Conservation (phyloP, 2,113 vertebrate genomes). For the Andinoacara biseriatus region DNA sequence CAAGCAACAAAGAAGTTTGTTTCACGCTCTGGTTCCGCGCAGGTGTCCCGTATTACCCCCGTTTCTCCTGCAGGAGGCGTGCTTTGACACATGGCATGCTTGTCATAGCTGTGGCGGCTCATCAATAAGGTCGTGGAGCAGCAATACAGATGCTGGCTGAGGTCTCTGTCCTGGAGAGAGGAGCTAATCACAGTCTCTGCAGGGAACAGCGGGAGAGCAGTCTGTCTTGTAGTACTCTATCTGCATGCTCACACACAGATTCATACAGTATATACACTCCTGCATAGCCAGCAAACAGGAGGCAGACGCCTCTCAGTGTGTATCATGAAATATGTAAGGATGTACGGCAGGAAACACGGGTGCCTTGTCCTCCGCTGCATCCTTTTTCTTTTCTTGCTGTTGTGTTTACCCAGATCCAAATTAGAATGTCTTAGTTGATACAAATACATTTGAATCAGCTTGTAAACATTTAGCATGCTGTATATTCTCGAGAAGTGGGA, state of each 20-base stretch:
- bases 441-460: background rate
- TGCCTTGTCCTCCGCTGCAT: constrained; percentile 21
- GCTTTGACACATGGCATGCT: constrained; percentile 21
- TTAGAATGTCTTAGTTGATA: background rate
- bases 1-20: background rate
- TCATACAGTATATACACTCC: background rate
- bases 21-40: background rate
- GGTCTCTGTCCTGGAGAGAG: constrained; percentile 69
- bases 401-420: constrained; percentile 29
- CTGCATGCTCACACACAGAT: constrained; percentile 28
- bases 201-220: constrained; percentile 48
- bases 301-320: constrained; percentile 2
- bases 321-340: constrained; percentile 23
- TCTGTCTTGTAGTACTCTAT: constrained; percentile 39
- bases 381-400: background rate
- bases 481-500: background rate
- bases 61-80: constrained; percentile 28
- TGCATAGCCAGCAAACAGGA: constrained; percentile 18
- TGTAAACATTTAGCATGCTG: constrained; percentile 6
- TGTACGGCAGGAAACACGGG: constrained; percentile 11
- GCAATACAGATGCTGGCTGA: constrained; percentile 53
- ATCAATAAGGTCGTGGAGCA: constrained; percentile 56
- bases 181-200: constrained; percentile 69
- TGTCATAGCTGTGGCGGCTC: constrained; percentile 34
- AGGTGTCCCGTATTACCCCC: background rate